Evolutionary conservation across 2,797 vertebrate genomes (phyloP).

Genomic region (Mus caroli): DNA sequence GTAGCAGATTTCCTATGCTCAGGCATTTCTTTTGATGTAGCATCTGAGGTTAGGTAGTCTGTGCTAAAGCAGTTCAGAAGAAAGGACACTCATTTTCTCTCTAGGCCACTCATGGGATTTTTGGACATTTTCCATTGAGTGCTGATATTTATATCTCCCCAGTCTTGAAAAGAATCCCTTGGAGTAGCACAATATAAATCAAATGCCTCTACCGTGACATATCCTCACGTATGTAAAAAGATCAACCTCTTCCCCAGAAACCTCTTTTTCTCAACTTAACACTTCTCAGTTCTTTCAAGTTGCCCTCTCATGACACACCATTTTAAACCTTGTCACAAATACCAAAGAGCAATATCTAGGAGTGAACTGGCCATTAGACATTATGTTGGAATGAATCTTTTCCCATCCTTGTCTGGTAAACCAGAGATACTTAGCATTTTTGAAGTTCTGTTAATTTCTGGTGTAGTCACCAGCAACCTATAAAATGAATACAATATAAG

Average conservation of each 20-base stretch:
- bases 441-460: not conserved
- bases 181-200: conserved; percentile 45
- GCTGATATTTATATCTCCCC: conserved; percentile 22
- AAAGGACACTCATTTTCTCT: conserved; percentile 6
- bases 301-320: not conserved
- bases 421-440: conserved; percentile 26
- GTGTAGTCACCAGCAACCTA: not conserved
- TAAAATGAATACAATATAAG: not conserved
- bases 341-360: not conserved
- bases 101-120: not conserved
- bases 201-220: conserved; percentile 16
- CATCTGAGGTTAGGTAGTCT: conserved; percentile 7
- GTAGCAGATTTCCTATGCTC: not conserved
- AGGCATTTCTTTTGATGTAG: not conserved
- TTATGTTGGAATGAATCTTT: not conserved
- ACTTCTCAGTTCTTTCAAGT: not conserved
- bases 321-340: conserved; percentile 4
- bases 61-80: conserved; percentile 31
- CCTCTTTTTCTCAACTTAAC: not conserved
- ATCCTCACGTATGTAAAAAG: conserved; percentile 1
- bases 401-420: not conserved
- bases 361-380: not conserved
- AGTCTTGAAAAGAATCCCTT: not conserved
- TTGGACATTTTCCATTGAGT: conserved; percentile 39
- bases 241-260: not conserved